Evolutionary conservation across 2,113 vertebrate species (phyloP).

Genomic region (Leiothrix lutea): DNA sequence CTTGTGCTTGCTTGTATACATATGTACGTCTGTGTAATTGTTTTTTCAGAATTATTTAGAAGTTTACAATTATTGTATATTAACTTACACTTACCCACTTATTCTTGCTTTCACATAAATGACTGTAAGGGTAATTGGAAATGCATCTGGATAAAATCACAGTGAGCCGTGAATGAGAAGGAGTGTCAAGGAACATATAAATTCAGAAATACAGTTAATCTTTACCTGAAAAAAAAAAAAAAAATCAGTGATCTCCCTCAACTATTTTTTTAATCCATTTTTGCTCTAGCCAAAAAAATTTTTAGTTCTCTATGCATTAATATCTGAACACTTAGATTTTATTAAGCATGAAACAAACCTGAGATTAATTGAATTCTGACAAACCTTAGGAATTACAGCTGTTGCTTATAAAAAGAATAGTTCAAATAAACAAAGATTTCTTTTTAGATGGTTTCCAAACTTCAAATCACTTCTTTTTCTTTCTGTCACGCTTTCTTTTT

Average conservation of each 20-base stretch:
- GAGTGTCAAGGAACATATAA: not conserved
- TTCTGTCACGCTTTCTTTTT: accelerated
- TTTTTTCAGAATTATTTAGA: not conserved
- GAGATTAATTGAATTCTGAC: not conserved
- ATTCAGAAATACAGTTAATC: not conserved
- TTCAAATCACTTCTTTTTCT: not conserved
- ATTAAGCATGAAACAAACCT: slow-evolving; percentile 20
- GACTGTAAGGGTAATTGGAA: not conserved
- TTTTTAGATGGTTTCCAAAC: slow-evolving; percentile 52
- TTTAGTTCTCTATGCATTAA: not conserved
- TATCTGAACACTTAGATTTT: not conserved
- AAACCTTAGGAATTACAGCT: not conserved
- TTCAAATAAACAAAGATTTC: slow-evolving; percentile 3
- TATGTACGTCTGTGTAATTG: too few relatives aligned
- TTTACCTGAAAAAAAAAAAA: not conserved
- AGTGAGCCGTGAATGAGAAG: not conserved
- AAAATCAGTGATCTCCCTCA: not conserved
- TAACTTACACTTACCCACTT: not conserved
- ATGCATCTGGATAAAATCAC: not conserved
- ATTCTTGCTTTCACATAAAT: not conserved
- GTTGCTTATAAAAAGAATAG: slow-evolving; percentile 12
- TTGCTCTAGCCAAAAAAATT: not conserved
- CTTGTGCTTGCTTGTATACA: not conserved
- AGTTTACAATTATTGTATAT: not conserved
- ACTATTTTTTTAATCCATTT: not conserved